These are phyloP conservation scores for Neosilurus hyrtlii DNA, from an alignment of 2,797 vertebrate species.

Conservation along the genomic window DNA sequence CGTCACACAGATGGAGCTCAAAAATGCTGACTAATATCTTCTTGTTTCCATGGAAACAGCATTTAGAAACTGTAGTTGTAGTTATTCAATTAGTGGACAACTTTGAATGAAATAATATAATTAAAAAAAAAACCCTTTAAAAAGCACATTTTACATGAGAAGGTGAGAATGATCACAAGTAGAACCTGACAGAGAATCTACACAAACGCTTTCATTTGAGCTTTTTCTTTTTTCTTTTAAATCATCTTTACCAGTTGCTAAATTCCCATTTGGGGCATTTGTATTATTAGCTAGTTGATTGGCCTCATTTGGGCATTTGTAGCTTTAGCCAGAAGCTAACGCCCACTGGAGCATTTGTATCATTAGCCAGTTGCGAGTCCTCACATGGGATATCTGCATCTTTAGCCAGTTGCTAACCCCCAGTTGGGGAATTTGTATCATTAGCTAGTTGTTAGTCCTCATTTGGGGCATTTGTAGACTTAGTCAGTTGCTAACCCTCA, in stretches of 20 bases:
- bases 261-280: not conserved
- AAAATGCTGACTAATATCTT: conserved; percentile 2
- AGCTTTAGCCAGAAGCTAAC: too few relatives aligned
- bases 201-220: too few relatives aligned
- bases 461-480: not conserved
- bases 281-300: too few relatives aligned
- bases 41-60: not conserved
- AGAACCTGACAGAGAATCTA: too few relatives aligned
- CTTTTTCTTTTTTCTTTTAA: too few relatives aligned
- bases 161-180: too few relatives aligned
- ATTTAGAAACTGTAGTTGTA: not conserved
- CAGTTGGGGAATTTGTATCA: not conserved
- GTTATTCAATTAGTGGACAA: not conserved
- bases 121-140: not conserved
- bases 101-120: not conserved
- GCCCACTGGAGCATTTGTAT: not conserved
- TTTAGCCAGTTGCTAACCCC: too few relatives aligned
- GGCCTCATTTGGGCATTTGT: too few relatives aligned
- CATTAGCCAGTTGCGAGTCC: not conserved
- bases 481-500: not conserved
- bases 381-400: not conserved
- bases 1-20: not conserved
- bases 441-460: not conserved
- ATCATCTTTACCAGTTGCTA: not conserved
- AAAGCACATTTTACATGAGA: not conserved